A percentile compares a stretch with the other conserved stretches of the same genome.
Conservation (phyloP, 2,797 vertebrate species). For the Yasuhikotakia modesta region DNA sequence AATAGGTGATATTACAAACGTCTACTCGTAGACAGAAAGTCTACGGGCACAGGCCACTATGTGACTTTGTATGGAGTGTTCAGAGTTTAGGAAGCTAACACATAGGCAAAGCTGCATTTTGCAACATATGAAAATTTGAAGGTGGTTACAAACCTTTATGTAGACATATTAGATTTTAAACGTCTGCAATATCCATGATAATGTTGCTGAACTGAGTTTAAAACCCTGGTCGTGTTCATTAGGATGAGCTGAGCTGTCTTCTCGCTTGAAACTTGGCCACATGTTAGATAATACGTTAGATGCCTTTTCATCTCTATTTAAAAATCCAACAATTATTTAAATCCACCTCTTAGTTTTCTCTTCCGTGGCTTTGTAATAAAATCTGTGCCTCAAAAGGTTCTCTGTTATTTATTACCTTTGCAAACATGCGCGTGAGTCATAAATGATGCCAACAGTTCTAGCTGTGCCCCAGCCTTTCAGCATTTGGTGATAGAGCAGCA, state of each 20-base stretch:
- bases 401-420: slow-evolving; percentile 21
- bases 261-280: not conserved
- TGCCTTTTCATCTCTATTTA: too few relatives aligned
- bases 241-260: too few relatives aligned
- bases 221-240: not conserved
- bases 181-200: too few relatives aligned
- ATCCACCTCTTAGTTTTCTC: too few relatives aligned
- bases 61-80: slow-evolving; percentile 19
- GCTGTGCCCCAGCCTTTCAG: not conserved
- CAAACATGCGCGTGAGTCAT: slow-evolving; percentile 37
- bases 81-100: too few relatives aligned
- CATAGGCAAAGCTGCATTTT: not conserved
- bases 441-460: slow-evolving; percentile 30
- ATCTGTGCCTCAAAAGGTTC: slow-evolving; percentile 14
- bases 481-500: slow-evolving; percentile 36
- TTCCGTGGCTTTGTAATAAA: not conserved
- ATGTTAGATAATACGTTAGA: not conserved
- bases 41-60: not conserved
- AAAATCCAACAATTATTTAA: too few relatives aligned
- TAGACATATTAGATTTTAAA: not conserved
- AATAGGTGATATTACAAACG: not conserved
- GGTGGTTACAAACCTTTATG: not conserved
- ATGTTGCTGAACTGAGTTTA: not conserved
- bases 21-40: too few relatives aligned
- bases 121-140: not conserved